These are phyloP conservation scores for Anableps anableps DNA, from an alignment of 2,797 vertebrate species.

Conservation along the genomic window DNA sequence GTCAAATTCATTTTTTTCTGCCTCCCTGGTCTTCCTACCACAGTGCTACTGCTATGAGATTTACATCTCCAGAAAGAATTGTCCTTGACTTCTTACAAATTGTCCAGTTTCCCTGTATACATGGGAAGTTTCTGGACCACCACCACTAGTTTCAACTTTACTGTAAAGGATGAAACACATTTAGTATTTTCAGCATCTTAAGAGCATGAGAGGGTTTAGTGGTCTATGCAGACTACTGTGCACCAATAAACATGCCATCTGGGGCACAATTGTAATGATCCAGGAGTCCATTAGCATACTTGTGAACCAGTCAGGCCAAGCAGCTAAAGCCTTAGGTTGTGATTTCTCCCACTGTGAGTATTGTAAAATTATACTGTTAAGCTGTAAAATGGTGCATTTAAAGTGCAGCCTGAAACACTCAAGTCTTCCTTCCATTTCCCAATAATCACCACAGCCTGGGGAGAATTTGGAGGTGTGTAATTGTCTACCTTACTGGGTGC, in stretches of 20 bases:
- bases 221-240: background rate
- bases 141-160: background rate
- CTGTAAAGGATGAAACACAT: background rate
- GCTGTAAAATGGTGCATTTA: background rate
- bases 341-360: background rate
- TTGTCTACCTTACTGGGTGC: background rate
- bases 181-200: background rate
- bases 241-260: background rate
- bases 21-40: background rate
- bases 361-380: constrained; percentile 1
- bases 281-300: background rate
- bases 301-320: background rate
- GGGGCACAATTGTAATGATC: background rate
- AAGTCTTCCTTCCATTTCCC: background rate
- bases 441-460: background rate
- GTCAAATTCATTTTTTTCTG: background rate
- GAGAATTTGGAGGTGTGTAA: background rate
- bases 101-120: background rate
- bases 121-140: background rate
- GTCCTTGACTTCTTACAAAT: background rate
- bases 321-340: background rate
- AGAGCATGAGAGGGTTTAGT: background rate
- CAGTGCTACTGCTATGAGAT: background rate
- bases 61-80: background rate
- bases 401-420: background rate